These are phyloP conservation scores for Synanceia verrucosa DNA, from an alignment of 2,797 vertebrate species.

Conservation along the genomic window DNA sequence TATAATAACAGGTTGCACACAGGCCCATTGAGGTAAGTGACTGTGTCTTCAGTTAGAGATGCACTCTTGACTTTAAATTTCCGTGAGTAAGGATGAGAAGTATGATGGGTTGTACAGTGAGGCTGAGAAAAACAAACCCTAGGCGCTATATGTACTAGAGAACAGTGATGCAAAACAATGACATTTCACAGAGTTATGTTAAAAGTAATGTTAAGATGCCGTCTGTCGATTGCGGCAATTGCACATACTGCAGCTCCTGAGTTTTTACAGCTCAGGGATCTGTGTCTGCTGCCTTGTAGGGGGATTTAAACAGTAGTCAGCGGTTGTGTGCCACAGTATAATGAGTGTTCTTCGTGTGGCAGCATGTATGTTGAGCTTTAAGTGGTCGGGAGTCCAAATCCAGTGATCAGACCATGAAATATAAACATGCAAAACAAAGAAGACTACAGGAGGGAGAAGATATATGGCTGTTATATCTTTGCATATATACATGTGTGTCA, in stretches of 20 bases:
- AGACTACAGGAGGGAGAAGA: not conserved
- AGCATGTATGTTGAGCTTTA: conserved; percentile 23
- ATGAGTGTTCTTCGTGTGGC: conserved; percentile 21
- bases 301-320: conserved; percentile 19
- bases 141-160: not conserved
- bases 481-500: not conserved
- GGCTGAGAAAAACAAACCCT: not conserved
- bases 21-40: not conserved
- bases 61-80: not conserved
- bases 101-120: not conserved
- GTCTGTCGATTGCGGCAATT: conserved; percentile 18
- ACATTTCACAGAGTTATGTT: conserved; percentile 25
- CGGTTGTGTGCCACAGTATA: conserved; percentile 12
- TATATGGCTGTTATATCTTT: not conserved
- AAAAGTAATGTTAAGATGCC: not conserved
- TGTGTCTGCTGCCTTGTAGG: conserved; percentile 31
- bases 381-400: not conserved
- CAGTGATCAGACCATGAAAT: not conserved
- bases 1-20: conserved; percentile 15
- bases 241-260: conserved; percentile 8
- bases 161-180: conserved; percentile 23
- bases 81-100: not conserved
- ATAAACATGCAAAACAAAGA: not conserved
- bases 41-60: not conserved
- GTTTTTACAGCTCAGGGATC: conserved; percentile 43